Evolutionary conservation across 2,113 vertebrate genomes (phyloP), one percentile per base, ranked within the genome.

Genomic region (Macquaria australasica): DNA sequence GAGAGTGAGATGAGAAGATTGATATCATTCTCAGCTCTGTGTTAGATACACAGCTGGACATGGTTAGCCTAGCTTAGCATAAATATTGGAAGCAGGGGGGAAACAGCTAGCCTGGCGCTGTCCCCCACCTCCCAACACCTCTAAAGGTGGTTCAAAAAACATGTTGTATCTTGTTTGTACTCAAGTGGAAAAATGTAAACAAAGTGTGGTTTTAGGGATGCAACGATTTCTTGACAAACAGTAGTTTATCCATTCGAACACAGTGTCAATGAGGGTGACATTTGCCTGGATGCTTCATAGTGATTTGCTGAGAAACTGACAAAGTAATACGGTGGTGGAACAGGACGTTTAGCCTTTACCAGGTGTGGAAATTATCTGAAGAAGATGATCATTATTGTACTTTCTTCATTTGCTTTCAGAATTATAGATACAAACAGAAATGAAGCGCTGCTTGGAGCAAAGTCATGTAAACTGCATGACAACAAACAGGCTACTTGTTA

Each of bases 41-140:
- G 8, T 71, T 28, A 51, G 39, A 28, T n/a, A 71, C 4, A 0
- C 11, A 56, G 37, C 23, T 5, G n/a, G 51, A 28, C 2, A 3
- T 63, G n/a, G n/a, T 66, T 66, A 71, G 10, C 41, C 59, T 79
- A 58, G 56, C 64, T 77, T 77, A 67, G 37, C 73, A 68, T 79
- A 59, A 83, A 58, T 21, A 59, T 5, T 64, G 39, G 55, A 83
- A 70, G 34, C 34, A 55, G 8, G 16, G 34, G 34, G 34, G 28
- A 50, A 15, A 23, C 28, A 34, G 59, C 58, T 63, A n/a, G 25
- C 62, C n/a, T 15, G 23, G 23, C 51, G 23, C 45, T 71, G 34
- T 68, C 28, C 31, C 31, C 31, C 23, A 51, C 3, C 6, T 28
- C 43, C 15, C 3, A 34, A 60, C 25, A 28, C n/a, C 16, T 66